Evolutionary conservation across 2,797 vertebrate genomes (phyloP), one percentile per base, ranked within the genome.

Genomic region (Falco concolor): DNA sequence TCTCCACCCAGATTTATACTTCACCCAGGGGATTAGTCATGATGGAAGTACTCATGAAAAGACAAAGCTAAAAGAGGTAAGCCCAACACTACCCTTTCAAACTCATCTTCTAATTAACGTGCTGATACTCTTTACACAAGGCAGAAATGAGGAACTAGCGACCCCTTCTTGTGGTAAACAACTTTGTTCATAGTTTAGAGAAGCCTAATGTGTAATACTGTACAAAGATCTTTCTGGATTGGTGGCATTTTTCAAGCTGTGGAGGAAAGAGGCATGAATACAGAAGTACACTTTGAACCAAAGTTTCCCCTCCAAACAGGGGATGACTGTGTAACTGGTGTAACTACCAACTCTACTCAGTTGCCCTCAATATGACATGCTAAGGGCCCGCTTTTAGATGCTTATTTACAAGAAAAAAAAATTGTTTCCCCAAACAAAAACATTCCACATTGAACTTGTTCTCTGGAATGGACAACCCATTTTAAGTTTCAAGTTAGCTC

Each of bases 11-110:
- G 73, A 73, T 91, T 44, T n/a, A 88, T 23, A 90, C 49, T 54
- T 93, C 70, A 79, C 2, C 27, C 28, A 36, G 24, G 22, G 38
- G n/a, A 91, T 97, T 95, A 96, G 85, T 95, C 91, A 96, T n/a
- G 65, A 63, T 49, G 52, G 68, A 94, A 30, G 57, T 19, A 80
- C 81, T 64, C 79, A 83, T 6, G 1, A 54, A 78, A 23, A 94
- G 68, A 77, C 84, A 90, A 89, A 93, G 45, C n/a, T 87, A 90
- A 69, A 22, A 93, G 72, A 94, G 24, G 6, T 36, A 80, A 89
- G 57, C 28, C 65, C 27, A 73, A 49, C 17, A 84, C 36, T 87
- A 59, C 50, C 27, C 45, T 75, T 86, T 68, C 84, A 89, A 93
- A 91, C 12, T 36, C 34, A 40, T 81, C 68, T 63, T 89, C 42